Conservation (phyloP, 2,113 vertebrate species). For the Porphyrio hochstetteri region DNA sequence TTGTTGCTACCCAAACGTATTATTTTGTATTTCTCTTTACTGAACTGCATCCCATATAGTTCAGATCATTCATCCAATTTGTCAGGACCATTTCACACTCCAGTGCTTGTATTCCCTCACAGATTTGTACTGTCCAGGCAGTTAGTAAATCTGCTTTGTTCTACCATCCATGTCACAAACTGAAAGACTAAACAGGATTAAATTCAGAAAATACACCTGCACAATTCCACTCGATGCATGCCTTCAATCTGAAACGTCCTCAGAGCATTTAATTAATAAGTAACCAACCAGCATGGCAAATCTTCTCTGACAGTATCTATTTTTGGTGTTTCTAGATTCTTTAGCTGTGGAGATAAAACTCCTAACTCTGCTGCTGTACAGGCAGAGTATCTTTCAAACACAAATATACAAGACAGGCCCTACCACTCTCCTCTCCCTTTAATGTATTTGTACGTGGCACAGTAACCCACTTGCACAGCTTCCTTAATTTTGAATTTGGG, state of each 20-base stretch:
- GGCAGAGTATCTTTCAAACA: not conserved
- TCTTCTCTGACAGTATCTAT: not conserved
- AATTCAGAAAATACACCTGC: not conserved
- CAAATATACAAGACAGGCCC: not conserved
- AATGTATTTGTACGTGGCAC: not conserved
- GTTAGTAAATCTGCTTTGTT: not conserved
- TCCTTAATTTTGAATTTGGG: not conserved
- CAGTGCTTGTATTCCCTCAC: not conserved
- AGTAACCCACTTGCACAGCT: conserved; percentile 12
- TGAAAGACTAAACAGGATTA: not conserved
- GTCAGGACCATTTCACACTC: not conserved
- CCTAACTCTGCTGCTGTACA: not conserved
- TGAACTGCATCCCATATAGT: not conserved
- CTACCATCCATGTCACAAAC: not conserved
- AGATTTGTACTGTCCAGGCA: not conserved
- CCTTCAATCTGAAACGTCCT: not conserved
- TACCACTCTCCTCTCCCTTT: not conserved
- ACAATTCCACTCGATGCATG: not conserved
- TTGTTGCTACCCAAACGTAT: not conserved
- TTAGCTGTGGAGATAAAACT: not conserved
- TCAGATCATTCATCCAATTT: not conserved
- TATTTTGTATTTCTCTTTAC: not conserved
- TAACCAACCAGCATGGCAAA: not conserved
- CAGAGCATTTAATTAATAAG: not conserved
- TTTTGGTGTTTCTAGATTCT: not conserved